phyloP scores from a whole-genome alignment of 2,113 vertebrate species.

The Phainopepla nitens region DNA sequence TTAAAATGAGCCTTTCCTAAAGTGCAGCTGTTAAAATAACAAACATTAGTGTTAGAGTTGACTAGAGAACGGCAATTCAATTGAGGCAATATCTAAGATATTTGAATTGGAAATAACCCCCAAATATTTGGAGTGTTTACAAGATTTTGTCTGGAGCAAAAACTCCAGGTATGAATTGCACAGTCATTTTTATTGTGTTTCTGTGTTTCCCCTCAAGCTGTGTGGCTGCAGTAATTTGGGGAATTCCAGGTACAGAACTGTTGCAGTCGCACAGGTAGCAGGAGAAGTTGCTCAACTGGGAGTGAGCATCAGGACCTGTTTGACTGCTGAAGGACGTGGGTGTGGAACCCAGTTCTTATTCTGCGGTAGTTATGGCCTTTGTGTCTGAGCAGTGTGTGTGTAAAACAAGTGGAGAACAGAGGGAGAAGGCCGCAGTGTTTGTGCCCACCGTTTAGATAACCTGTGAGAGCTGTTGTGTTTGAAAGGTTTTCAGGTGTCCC shows the following conservation, averaged over 20 bases:
- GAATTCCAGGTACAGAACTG: neutral
- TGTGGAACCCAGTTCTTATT: neutral
- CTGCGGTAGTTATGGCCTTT: neutral
- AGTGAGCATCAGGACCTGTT: neutral
- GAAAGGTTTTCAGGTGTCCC: neutral
- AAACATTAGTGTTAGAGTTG: conserved; percentile 16
- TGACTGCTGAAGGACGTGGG: rapidly evolving
- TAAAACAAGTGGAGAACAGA: neutral
- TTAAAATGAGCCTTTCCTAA: conserved; percentile 10
- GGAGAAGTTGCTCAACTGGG: neutral
- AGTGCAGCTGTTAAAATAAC: conserved; percentile 36
- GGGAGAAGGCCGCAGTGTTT: neutral
- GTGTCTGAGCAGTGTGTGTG: neutral
- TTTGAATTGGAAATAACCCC: conserved; percentile 5
- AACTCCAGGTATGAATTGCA: neutral
- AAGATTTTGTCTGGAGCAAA: neutral
- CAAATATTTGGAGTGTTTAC: neutral
- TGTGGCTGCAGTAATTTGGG: neutral
- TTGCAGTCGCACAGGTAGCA: neutral
- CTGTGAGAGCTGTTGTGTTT: neutral
- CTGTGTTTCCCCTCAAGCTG: neutral
- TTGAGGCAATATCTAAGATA: neutral
- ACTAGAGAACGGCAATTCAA: conserved; percentile 7
- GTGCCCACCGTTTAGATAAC: neutral
- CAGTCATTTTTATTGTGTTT: neutral